phyloP scores from a whole-genome alignment of 2,888 invertebrate genomes.

The Agrochola macilenta region DNA sequence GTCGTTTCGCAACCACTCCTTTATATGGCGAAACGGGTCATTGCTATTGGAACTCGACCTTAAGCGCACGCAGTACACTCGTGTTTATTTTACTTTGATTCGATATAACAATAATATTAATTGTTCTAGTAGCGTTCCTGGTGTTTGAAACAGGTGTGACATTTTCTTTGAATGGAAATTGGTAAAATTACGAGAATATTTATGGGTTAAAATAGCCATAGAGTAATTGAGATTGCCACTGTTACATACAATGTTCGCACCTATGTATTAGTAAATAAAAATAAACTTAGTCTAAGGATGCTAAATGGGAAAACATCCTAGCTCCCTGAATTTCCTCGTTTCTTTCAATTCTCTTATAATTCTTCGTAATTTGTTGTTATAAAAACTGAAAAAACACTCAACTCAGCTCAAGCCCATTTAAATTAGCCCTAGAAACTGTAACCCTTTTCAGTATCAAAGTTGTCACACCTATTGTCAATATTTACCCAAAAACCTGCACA shows the following conservation, averaged over 20 bases:
- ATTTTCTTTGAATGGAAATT: neutral
- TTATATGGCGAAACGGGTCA: conserved; percentile 86
- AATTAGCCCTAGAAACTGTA: neutral
- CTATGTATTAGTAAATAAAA: neutral
- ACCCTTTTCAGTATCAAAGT: neutral
- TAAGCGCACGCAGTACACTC: conserved; percentile 63
- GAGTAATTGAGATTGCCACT: neutral
- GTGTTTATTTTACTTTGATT: conserved; percentile 65
- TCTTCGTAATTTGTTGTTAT: neutral
- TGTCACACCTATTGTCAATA: neutral
- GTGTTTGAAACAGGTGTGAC: neutral
- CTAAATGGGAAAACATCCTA: neutral
- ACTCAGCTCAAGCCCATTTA: neutral
- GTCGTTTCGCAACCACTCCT: conserved; percentile 79
- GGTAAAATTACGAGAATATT: neutral
- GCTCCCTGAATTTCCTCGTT: neutral
- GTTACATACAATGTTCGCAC: neutral
- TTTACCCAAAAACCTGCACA: conserved; percentile 9
- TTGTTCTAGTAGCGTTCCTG: conserved; percentile 27
- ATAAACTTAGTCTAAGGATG: neutral
- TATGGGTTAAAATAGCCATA: neutral
- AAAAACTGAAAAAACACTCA: neutral
- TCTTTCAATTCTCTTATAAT: neutral
- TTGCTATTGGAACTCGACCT: conserved; percentile 82
- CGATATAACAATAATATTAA: conserved; percentile 47